phyloP scores from a whole-genome alignment of 92 coral and sea anemone genomes.

The Heteractis magnifica region DNA sequence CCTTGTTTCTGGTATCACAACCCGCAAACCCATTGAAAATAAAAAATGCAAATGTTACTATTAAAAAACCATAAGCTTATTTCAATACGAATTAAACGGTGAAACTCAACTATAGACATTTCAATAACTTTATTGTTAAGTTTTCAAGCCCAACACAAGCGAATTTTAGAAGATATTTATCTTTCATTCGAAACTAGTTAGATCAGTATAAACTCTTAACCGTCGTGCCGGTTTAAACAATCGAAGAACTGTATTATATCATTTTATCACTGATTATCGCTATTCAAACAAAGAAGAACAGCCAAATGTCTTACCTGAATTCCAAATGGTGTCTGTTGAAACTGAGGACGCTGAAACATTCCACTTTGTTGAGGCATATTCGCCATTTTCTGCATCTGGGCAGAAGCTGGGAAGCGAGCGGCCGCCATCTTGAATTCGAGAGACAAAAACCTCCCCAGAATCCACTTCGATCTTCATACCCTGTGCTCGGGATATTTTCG shows the following conservation, averaged over 20 bases:
- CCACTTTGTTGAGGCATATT: conserved; percentile 81
- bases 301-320: conserved; percentile 44
- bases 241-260: not conserved
- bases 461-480: conserved; percentile 21
- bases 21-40: too few species aligned
- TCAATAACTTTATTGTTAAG: too few species aligned
- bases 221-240: conserved; percentile 7
- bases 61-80: too few species aligned
- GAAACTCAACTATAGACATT: too few species aligned
- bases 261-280: not conserved
- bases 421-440: conserved; percentile 78
- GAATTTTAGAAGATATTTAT: too few species aligned
- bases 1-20: too few species aligned
- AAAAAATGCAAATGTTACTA: too few species aligned
- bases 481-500: not conserved
- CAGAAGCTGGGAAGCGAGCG: conserved; percentile 85
- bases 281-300: not conserved
- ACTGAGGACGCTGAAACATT: conserved; percentile 83
- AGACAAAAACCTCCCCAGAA: conserved; percentile 56
- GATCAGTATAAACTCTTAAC: not conserved
- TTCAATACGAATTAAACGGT: too few species aligned
- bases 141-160: too few species aligned
- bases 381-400: conserved; percentile 90
- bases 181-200: too few species aligned
- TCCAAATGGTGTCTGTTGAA: conserved; percentile 79